Conservation (phyloP, 2,888 invertebrate genomes). For the Ichneumoninae sp. region DNA sequence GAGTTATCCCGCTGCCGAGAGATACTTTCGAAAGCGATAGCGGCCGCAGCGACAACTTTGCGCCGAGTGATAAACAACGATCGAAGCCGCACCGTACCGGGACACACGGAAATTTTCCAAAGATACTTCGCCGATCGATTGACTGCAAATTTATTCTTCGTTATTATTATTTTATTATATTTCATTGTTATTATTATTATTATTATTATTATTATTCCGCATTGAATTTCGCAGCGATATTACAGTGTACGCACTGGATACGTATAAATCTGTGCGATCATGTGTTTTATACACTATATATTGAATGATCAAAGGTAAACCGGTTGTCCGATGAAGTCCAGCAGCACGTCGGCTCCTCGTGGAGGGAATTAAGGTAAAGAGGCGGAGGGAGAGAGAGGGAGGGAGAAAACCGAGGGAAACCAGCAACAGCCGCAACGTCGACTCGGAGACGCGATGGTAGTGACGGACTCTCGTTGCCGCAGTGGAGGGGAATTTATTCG, state of each 20-base stretch:
- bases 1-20: constrained; percentile 43
- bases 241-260: constrained; percentile 44
- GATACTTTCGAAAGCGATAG: constrained; percentile 65
- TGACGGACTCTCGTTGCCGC: constrained; percentile 57
- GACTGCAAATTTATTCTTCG: constrained; percentile 1
- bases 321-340: constrained; percentile 75
- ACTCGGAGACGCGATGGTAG: constrained; percentile 65
- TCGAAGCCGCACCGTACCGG: constrained; percentile 23
- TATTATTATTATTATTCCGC: constrained; percentile 22
- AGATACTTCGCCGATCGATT: constrained; percentile 16
- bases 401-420: constrained; percentile 66
- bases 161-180: constrained; percentile 7
- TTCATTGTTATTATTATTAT: neutral
- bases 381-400: constrained; percentile 60
- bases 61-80: constrained; percentile 61
- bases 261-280: constrained; percentile 70
- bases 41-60: constrained; percentile 51
- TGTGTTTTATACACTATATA: constrained; percentile 74
- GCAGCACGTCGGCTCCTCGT: constrained; percentile 61
- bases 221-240: constrained; percentile 14
- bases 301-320: constrained; percentile 83
- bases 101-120: constrained; percentile 68
- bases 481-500: constrained; percentile 34
- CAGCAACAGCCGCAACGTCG: constrained; percentile 40
- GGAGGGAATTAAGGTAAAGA: constrained; percentile 64